Evolutionary conservation across 2,888 invertebrate genomes (phyloP), one percentile per base, ranked within the genome.

Genomic region (Clitarchus hookeri): DNA sequence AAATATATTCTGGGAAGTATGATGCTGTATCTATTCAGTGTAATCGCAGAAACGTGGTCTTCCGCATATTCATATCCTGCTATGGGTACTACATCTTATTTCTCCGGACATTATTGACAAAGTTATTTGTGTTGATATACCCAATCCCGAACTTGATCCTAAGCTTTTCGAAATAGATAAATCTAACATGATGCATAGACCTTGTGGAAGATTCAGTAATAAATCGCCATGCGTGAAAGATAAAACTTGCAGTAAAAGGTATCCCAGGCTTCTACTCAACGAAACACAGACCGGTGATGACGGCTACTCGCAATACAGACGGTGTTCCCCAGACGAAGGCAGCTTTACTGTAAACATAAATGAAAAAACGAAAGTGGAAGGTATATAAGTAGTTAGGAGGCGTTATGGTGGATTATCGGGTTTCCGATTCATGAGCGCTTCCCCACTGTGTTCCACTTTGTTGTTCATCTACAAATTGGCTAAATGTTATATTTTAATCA

Each of bases 161-260:
- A 44, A 13, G 19, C 13, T 82, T 27, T 23, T 8, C 13, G 36
- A 89, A 25, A 88, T 88, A 44, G 80, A 80, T 6, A 84, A 79
- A 23, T 13, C 3, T 13, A 54, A 77, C 44, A 90, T 90, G 86
- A 89, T 90, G 78, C 91, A 91, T 89, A 90, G 91, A 8, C 90
- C 91, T 19, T 91, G 91, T 88, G 90, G 90, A 13, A 48, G n/a
- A 23, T 84, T 89, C 19, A 91, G 91, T 88, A 85, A 79, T 11
- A 88, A 88, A 36, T 90, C 91, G 44, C 90, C 90, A 2, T 92
- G 91, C 89, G 92, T 91, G 91, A 87, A 87, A n/a, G 88, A 90
- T 83, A 90, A 90, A 3, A 89, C 88, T 85, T 92, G 92, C 89
- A 88, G 89, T 0, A 92, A 92, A 88, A 88, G 88, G 13, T 92